Conservation (phyloP, 2,797 vertebrate species). For the Kryptolebias ocellatus region DNA sequence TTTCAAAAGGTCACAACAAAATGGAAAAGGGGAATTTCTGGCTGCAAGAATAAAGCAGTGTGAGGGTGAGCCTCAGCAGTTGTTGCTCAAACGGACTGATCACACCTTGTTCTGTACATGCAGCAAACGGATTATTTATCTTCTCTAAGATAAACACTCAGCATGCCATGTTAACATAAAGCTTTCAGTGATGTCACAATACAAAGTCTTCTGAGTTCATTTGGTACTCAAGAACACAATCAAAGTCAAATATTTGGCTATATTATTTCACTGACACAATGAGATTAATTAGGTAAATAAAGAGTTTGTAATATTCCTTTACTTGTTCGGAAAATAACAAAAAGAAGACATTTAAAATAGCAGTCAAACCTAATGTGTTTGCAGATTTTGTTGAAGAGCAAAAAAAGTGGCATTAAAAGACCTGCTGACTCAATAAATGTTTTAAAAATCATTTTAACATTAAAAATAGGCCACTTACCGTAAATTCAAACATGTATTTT, state of each 20-base stretch:
- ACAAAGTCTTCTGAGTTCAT: constrained; percentile 10
- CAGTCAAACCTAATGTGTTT: background rate
- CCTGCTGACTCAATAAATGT: constrained; percentile 1
- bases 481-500: constrained; percentile 30
- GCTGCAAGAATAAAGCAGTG: constrained; percentile 8
- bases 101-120: constrained; percentile 15
- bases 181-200: background rate
- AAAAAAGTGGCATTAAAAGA: background rate
- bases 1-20: background rate
- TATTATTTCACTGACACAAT: background rate
- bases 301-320: constrained; percentile 3
- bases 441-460: constrained; percentile 15
- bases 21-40: background rate
- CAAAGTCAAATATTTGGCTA: too few relatives aligned
- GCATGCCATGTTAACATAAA: background rate
- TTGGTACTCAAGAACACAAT: background rate
- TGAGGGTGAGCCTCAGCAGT: background rate
- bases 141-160: constrained; percentile 17
- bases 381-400: constrained; percentile 14
- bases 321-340: background rate
- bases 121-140: constrained; percentile 21
- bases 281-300: background rate
- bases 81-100: constrained; percentile 13
- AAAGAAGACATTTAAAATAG: background rate
- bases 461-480: constrained; percentile 6